phyloP scores from a whole-genome alignment of 1,140 invertebrate genomes.

The Atta cephalotes region DNA sequence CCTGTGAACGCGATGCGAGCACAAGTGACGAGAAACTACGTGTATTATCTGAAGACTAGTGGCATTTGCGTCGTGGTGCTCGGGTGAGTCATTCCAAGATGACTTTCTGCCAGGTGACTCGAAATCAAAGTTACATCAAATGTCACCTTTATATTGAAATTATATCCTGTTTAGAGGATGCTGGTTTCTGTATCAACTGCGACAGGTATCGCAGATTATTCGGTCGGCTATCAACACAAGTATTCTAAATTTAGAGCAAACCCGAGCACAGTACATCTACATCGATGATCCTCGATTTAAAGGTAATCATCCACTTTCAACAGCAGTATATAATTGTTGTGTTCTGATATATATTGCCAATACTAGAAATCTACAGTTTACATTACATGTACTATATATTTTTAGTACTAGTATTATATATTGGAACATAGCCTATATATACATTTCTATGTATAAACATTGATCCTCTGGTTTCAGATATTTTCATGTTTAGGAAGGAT shows the following conservation, averaged over 20 bases:
- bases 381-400: too few relatives aligned
- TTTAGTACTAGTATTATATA: too few relatives aligned
- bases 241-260: constrained; percentile 80
- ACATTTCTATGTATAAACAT: background rate
- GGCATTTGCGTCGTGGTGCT: constrained; percentile 78
- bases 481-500: constrained; percentile 76
- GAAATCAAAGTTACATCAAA: background rate
- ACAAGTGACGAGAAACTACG: constrained; percentile 67
- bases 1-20: constrained; percentile 57
- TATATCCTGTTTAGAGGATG: constrained; percentile 75
- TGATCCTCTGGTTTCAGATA: constrained; percentile 73
- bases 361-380: too few relatives aligned
- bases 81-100: constrained; percentile 77
- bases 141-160: background rate
- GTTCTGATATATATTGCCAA: too few relatives aligned
- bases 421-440: too few relatives aligned
- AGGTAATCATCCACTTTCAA: constrained; percentile 72
- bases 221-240: constrained; percentile 78
- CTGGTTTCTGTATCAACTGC: constrained; percentile 83
- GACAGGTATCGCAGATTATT: constrained; percentile 78
- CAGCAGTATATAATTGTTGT: too few relatives aligned
- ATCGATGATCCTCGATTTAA: constrained; percentile 83
- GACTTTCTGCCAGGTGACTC: background rate
- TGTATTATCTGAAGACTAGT: constrained; percentile 80
- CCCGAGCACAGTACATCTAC: constrained; percentile 84